phyloP scores from a whole-genome alignment of 2,113 vertebrate genomes.

The Trogon melanurus region DNA sequence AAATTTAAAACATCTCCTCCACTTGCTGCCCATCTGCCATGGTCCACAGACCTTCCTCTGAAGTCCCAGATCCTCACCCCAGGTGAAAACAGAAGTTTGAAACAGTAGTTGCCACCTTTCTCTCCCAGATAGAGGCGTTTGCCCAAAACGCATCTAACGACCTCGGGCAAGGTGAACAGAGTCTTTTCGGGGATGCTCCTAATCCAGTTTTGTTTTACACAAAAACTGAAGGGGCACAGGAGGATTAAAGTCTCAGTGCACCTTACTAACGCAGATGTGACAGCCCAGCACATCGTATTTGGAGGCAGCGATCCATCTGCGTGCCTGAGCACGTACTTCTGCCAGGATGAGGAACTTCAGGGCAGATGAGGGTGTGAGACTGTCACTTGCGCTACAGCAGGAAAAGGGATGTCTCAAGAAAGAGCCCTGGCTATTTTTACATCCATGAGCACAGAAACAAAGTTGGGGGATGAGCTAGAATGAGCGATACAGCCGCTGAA shows the following conservation, averaged over 20 bases:
- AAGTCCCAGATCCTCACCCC: neutral
- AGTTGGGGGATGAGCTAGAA: neutral
- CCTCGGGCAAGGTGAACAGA: neutral
- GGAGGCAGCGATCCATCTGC: neutral
- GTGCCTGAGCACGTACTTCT: neutral
- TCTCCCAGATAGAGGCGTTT: neutral
- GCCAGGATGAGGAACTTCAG: neutral
- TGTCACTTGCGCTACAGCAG: neutral
- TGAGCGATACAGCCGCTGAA: neutral
- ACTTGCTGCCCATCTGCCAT: neutral
- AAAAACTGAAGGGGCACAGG: neutral
- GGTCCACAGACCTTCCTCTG: neutral
- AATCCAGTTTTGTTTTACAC: neutral
- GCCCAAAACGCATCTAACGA: neutral
- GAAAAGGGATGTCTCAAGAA: neutral
- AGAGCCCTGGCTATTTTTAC: neutral
- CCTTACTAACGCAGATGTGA: neutral
- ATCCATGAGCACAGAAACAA: neutral
- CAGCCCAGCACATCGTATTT: neutral
- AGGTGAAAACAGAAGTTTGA: neutral
- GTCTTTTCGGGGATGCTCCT: neutral
- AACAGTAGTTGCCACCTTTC: neutral
- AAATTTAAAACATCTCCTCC: neutral
- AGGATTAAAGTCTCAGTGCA: neutral
- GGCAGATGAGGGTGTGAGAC: neutral